Conservation (phyloP, 2,797 vertebrate genomes). For the Sebastolobus altivelis region DNA sequence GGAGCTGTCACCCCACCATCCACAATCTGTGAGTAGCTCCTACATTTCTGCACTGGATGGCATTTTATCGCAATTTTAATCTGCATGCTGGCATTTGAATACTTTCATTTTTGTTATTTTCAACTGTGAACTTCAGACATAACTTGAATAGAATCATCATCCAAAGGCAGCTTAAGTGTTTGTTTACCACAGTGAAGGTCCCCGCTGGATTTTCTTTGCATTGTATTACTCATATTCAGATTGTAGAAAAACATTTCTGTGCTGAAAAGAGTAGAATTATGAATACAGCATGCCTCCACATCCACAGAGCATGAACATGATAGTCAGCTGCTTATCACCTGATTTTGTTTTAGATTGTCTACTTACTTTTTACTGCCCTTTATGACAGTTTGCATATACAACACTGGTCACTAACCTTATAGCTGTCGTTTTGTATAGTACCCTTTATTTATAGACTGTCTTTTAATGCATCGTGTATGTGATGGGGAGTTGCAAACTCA, state of each 20-base stretch:
- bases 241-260: background rate
- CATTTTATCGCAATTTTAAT: background rate
- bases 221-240: background rate
- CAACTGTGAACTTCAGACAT: background rate
- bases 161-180: slow-evolving; percentile 12
- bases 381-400: no score
- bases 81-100: background rate
- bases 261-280: background rate
- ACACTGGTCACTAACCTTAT: no score
- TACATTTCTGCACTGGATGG: background rate
- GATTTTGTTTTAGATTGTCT: no score
- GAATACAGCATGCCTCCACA: background rate
- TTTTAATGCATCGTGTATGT: no score
- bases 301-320: background rate
- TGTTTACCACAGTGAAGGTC: slow-evolving; percentile 22
- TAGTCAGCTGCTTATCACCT: no score
- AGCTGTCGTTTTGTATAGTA: no score
- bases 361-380: no score
- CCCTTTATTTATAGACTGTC: no score
- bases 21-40: background rate
- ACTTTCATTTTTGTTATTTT: background rate
- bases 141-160: background rate
- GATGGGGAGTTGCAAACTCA: no score
- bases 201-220: slow-evolving; percentile 12
- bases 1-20: background rate